Evolutionary conservation across 2,888 invertebrate genomes (phyloP).

Genomic region (Acanthosoma haemorrhoidale): DNA sequence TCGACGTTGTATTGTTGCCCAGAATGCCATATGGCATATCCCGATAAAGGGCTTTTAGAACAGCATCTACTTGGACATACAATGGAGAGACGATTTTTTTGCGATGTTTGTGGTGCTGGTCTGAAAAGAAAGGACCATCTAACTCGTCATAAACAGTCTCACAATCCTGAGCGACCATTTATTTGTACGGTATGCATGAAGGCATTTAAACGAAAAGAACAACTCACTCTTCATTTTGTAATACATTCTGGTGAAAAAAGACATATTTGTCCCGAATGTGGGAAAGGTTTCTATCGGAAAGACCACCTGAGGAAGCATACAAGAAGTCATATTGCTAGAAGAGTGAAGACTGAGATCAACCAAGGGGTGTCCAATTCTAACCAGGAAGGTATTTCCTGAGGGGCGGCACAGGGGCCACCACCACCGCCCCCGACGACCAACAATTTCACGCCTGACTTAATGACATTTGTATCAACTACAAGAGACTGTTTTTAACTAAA

Average conservation of each 20-base stretch:
- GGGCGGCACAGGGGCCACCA: slow-evolving; percentile 44
- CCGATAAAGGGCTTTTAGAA: slow-evolving; percentile 74
- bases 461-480: slow-evolving; percentile 42
- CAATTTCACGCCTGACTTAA: slow-evolving; percentile 40
- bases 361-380: slow-evolving; percentile 40
- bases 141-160: slow-evolving; percentile 79
- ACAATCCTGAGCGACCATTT: slow-evolving; percentile 83
- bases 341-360: slow-evolving; percentile 63
- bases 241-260: slow-evolving; percentile 86
- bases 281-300: slow-evolving; percentile 61
- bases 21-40: slow-evolving; percentile 85
- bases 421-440: slow-evolving; percentile 25
- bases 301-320: slow-evolving; percentile 75
- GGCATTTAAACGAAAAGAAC: slow-evolving; percentile 80
- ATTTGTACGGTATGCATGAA: slow-evolving; percentile 83
- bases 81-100: slow-evolving; percentile 76
- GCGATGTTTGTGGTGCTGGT: slow-evolving; percentile 84
- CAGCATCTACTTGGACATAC: slow-evolving; percentile 84
- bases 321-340: slow-evolving; percentile 66
- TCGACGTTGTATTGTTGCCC: slow-evolving; percentile 81
- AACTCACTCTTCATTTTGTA: slow-evolving; percentile 79
- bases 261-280: slow-evolving; percentile 80
- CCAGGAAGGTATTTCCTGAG: slow-evolving; percentile 48
- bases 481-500: slow-evolving; percentile 41
- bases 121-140: slow-evolving; percentile 81